Conservation (phyloP, 2,113 vertebrate genomes). For the Condylura cristata region DNA sequence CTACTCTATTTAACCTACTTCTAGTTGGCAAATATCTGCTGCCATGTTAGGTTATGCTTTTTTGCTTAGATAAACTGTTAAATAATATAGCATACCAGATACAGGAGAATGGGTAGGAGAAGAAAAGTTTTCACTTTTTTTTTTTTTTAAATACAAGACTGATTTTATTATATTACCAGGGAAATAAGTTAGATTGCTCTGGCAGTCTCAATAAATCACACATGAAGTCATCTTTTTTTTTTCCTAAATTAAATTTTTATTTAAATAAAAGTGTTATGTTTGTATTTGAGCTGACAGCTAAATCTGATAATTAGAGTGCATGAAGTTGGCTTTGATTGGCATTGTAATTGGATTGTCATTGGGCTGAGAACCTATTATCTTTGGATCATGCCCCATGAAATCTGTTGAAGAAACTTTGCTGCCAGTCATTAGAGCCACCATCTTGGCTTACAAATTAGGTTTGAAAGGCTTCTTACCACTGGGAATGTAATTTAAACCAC, state of each 20-base stretch:
- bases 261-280: slow-evolving; percentile 99
- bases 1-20: slow-evolving; percentile 85
- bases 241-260: slow-evolving; percentile 98
- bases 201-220: slow-evolving; percentile 91
- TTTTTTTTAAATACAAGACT: slow-evolving; percentile 85
- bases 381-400: slow-evolving; percentile 99
- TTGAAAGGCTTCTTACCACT: slow-evolving; percentile 95
- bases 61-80: slow-evolving; percentile 87
- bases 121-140: slow-evolving; percentile 78
- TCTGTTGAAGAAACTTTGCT: slow-evolving; percentile 99
- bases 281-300: slow-evolving; percentile 99
- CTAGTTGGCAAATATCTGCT: slow-evolving; percentile 83
- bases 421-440: slow-evolving; percentile 99
- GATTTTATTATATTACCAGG: slow-evolving; percentile 89
- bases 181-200: slow-evolving; percentile 90
- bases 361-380: slow-evolving; percentile 99
- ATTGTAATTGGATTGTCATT: slow-evolving; percentile 99
- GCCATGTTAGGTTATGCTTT: slow-evolving; percentile 84
- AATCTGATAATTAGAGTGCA: slow-evolving; percentile 99
- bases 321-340: slow-evolving; percentile 99
- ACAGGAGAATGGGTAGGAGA: slow-evolving; percentile 68
- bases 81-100: slow-evolving; percentile 84
- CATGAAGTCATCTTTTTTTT: slow-evolving; percentile 89
- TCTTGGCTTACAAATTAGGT: slow-evolving; percentile 99
- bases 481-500: slow-evolving; percentile 97